Evolutionary conservation across 2,888 invertebrate species (phyloP), one percentile per base, ranked within the genome.

Genomic region (Andrena marginata): DNA sequence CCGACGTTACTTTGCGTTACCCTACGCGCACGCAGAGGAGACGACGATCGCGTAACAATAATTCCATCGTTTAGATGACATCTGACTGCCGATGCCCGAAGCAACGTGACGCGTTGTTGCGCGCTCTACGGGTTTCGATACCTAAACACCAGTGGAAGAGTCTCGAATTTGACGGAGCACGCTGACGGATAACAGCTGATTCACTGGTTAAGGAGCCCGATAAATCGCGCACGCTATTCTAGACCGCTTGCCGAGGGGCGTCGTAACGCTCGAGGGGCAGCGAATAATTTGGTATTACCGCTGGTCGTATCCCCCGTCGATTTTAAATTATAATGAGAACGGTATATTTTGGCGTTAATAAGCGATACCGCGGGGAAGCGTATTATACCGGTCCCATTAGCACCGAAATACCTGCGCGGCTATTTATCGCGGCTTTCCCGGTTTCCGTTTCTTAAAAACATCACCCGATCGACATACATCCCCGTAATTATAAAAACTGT

Each of bases 291-390:
- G 16, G 59, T 70, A 74, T 74, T 80, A 71, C 5, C 62, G 48
- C n/a, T 16, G 69, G 51, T 56, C 62, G 65, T 75, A 63, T 71
- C 42, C 56, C 68, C 68, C 71, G 70, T 81, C 73, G 65, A 80
- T 77, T 81, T 67, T 10, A 81, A 77, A 59, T 81, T 73, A 69
- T 67, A 67, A 77, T 63, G 81, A 70, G 77, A 70, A 51, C 73
- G 73, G 77, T 81, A 83, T 67, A 77, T 81, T 70, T 83, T 49
- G 73, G 67, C 56, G 77, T 73, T 77, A 81, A 83, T 77, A 83
- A 81, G 73, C 81, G 72, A 73, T 72, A 77, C 64, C 69, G 54
- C 68, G 77, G 23, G 42, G 51, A 48, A 70, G 29, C 68, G 73
- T 62, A 71, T 76, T 76, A 73, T 80, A 83, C 81, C 77, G 77